Conservation (phyloP, 2,113 vertebrate genomes). For the Silurus asotus region DNA sequence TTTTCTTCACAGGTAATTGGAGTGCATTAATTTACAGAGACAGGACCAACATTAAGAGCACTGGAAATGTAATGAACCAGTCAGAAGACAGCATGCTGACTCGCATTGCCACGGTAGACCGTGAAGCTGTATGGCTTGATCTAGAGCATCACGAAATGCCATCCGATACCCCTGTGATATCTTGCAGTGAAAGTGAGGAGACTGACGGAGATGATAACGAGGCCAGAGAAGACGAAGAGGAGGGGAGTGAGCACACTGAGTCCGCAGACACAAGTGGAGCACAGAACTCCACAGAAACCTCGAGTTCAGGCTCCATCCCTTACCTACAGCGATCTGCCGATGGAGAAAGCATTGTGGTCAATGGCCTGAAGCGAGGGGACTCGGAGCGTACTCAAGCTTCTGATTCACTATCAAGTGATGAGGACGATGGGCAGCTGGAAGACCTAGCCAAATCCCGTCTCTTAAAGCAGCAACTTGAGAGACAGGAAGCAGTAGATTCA, state of each 20-base stretch:
- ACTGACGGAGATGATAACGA: conserved; percentile 59
- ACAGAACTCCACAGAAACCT: conserved; percentile 82
- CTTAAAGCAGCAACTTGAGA: conserved; percentile 82
- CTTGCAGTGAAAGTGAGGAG: conserved; percentile 67
- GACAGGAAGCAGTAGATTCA: conserved; percentile 79
- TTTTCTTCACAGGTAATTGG: conserved; percentile 64
- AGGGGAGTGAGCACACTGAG: conserved; percentile 87
- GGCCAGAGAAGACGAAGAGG: conserved; percentile 51
- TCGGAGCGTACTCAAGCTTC: conserved; percentile 91
- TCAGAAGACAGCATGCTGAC: conserved; percentile 73
- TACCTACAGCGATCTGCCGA: conserved; percentile 65
- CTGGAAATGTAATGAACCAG: conserved; percentile 54
- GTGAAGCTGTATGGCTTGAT: conserved; percentile 87
- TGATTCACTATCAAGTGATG: conserved; percentile 91
- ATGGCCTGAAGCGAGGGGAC: conserved; percentile 74
- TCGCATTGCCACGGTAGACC: conserved; percentile 80
- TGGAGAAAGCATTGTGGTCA: conserved; percentile 66
- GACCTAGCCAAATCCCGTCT: conserved; percentile 75
- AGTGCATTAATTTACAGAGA: conserved; percentile 68
- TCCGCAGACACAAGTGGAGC: conserved; percentile 86
- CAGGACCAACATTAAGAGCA: conserved; percentile 65
- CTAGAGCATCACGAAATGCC: conserved; percentile 64
- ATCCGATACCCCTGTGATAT: conserved; percentile 50
- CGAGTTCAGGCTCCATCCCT: conserved; percentile 79
- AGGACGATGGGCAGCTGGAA: conserved; percentile 90